Base-by-base conservation (phyloP, 2,797 vertebrate genomes). In the Melopsittacus undulatus region DNA sequence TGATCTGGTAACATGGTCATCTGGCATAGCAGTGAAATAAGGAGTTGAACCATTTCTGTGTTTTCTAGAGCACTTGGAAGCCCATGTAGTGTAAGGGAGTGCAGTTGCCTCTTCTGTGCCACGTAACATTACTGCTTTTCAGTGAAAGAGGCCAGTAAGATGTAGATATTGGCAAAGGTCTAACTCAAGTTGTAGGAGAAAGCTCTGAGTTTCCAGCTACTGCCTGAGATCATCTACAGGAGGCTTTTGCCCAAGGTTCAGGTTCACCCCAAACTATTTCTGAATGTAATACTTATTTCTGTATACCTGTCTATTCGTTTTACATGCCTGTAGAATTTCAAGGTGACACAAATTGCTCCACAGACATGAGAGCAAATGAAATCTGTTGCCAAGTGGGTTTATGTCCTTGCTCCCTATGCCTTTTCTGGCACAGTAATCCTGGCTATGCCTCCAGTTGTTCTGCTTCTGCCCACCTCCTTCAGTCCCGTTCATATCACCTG, bases 1-100 rank as follows among this genome's bases (percentile, higher is more conserved):
- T 0, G 0, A 59, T 68, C n/a, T 6, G 5, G 18, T n/a, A 42
- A 19, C 5, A 1, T 2, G 5, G 11, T 73, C 54, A 64, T 40
- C 69, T 76, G 68, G 68, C 49, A 10, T 1, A 24, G 18, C 34
- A 30, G 36, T 5, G 6, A 36, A 86, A 8, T 54, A 59, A 54
- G 69, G 32, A 68, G 26, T 17, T 38, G 46, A 89, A 42, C 30
- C 2, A 6, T 32, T 51, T 17, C 56, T 13, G 10, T 7, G 7
- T 32, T 56, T 77, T 63, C 76, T 11, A 1, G 49, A 90, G 73
- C 48, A 13, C 21, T 13, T 83, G 80, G 83, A 40, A 68, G 76
- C n/a, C 75, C 68, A 11, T 1, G 48, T 6, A 16, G 27, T 8
- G 13, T 38, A 9, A 32, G 54, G 52, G 30, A 45, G 49, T 2